Base-by-base conservation (phyloP, 2,888 invertebrate genomes). In the Drosophila differens region DNA sequence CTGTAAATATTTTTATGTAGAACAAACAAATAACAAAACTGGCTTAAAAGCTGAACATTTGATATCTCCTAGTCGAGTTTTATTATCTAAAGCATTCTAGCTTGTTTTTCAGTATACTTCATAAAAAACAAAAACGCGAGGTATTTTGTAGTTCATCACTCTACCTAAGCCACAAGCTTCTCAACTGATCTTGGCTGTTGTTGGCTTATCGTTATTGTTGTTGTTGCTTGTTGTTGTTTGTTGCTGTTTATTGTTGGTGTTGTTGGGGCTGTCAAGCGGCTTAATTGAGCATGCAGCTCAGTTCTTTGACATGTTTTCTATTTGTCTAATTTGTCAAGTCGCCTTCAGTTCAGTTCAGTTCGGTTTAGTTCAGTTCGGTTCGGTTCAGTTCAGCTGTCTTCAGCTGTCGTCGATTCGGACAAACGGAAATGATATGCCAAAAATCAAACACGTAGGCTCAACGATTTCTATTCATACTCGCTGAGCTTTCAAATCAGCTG, bases 291-390 rank as follows among this genome's bases (percentile, higher is more conserved):
- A 85, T 89, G 74, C 59, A 81, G 74, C 73, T 77, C 82, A 76
- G 76, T 75, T 81, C 67, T 81, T 79, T 78, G 88, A 88, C 89
- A 85, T 91, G 83, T 88, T 90, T 91, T 81, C 86, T 88, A 89
- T 90, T 88, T 83, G 79, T 83, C 86, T 75, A 89, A 88, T 85
- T 88, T 90, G 88, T 89, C 83, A 85, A 74, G 71, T 77, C 61
- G 82, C 67, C 75, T 79, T 87, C 52, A 69, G 77, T 62, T 44
- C 32, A 41, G 74, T 66, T 44, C 47, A 22, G 75, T 64, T 28
- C 19, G 19, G 75, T 63, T 39, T 7, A 12, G 12, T 22, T 47
- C 16, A 4, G 22, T 78, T 86, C 47, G 66, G 76, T 58, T 39
- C 57, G 14, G 73, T 62, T 47, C 25, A 16, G 75, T 62, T 30